Conservation (phyloP, 37 sponge, comb jelly and placozoan genomes). For the Haliclona indistincta region DNA sequence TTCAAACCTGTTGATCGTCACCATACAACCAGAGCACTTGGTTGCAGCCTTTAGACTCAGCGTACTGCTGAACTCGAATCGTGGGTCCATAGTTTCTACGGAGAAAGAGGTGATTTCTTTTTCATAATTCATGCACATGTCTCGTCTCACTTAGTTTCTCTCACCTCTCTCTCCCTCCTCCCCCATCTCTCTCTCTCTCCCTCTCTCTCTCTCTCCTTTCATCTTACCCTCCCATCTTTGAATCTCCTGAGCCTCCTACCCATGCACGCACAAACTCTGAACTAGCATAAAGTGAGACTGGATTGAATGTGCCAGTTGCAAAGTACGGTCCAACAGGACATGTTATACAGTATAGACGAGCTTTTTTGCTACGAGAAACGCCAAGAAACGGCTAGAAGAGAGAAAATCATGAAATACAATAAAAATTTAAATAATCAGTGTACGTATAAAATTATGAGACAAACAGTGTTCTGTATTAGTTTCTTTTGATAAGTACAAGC, state of each 20-base stretch:
- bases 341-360: conserved; percentile 84
- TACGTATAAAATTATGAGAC: too few species aligned
- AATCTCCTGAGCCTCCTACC: conserved; percentile 90
- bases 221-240: conserved; percentile 92
- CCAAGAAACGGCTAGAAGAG: conserved; percentile 78
- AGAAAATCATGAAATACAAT: too few species aligned
- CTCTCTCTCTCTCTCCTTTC: neutral
- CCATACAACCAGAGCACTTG: conserved; percentile 98
- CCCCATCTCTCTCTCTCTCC: neutral
- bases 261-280: conserved; percentile 89
- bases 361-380: conserved; percentile 59
- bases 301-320: conserved; percentile 73
- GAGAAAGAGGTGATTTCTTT: conserved; percentile 5
- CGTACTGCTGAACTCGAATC: conserved; percentile 72
- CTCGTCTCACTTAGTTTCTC: neutral
- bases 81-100: conserved; percentile 97
- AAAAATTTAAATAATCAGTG: too few species aligned
- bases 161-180: neutral
- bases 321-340: conserved; percentile 98
- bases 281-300: conserved; percentile 92
- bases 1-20: conserved; percentile 64
- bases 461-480: too few species aligned
- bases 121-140: too few species aligned
- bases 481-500: too few species aligned
- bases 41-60: conserved; percentile 61